phyloP scores from a whole-genome alignment of 2,888 invertebrate species.

The Nesidiocoris tenuis region DNA sequence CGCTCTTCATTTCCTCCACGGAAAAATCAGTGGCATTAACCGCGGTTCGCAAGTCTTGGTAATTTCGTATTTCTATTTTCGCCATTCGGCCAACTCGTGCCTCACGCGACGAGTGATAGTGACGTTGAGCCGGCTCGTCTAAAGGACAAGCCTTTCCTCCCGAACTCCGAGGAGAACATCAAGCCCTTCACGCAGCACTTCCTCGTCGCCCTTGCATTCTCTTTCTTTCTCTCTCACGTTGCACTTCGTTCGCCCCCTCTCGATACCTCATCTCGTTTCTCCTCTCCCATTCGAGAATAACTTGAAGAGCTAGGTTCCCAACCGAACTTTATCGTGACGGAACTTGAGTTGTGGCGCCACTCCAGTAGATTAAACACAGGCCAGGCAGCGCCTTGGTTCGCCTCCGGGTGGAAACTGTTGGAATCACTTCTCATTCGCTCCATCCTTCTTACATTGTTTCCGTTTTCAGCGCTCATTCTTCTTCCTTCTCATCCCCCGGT shows the following conservation, averaged over 20 bases:
- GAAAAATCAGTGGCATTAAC: too few species aligned
- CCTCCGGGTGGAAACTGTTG: slow-evolving; percentile 9
- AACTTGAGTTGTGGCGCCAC: slow-evolving; percentile 28
- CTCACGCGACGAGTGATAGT: too few species aligned
- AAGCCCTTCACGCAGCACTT: not conserved
- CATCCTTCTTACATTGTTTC: slow-evolving; percentile 12
- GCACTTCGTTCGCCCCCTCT: not conserved
- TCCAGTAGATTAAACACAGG: slow-evolving; percentile 31
- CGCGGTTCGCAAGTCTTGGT: too few species aligned
- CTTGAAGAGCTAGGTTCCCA: slow-evolving; percentile 9
- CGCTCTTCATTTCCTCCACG: too few species aligned
- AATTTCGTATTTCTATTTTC: too few species aligned
- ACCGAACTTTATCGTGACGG: slow-evolving; percentile 31
- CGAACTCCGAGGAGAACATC: too few species aligned
- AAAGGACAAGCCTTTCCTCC: too few species aligned
- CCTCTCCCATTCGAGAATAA: slow-evolving; percentile 1
- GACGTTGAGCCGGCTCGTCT: too few species aligned
- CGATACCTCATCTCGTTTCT: not conserved
- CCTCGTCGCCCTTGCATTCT: not conserved
- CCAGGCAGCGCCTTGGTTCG: slow-evolving; percentile 2
- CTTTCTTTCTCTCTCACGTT: not conserved
- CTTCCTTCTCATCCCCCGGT: not conserved
- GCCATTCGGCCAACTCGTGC: too few species aligned
- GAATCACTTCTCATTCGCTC: slow-evolving; percentile 29
- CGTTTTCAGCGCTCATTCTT: slow-evolving; percentile 9